These are phyloP conservation scores for Dicyrtoma fusca DNA, from an alignment of 2,888 invertebrate species.

Conservation along the genomic window DNA sequence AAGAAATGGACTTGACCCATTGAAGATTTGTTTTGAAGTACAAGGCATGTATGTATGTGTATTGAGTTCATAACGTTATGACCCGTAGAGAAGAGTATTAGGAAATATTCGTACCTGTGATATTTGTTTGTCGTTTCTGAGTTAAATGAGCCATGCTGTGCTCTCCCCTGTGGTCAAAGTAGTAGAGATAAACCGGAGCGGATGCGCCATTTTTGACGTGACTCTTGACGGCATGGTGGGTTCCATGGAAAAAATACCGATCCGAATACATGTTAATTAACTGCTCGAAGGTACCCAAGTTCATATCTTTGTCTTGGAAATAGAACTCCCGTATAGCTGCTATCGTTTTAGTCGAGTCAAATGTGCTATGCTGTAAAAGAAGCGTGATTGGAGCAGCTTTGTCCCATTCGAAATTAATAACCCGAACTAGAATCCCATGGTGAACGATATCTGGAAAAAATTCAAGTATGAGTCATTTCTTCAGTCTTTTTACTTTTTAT, in stretches of 20 bases:
- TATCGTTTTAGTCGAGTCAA: constrained; percentile 32
- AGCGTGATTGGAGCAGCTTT: constrained; percentile 49
- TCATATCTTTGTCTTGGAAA: constrained; percentile 33
- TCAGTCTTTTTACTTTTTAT: too few species aligned
- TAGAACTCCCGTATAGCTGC: constrained; percentile 42
- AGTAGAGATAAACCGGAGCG: constrained; percentile 44
- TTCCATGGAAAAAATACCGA: constrained; percentile 49
- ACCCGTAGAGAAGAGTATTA: too few species aligned
- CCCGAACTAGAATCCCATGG: constrained; percentile 38
- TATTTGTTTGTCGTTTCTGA: constrained; percentile 35
- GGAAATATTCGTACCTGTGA: constrained; percentile 42
- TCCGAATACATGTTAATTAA: constrained; percentile 52
- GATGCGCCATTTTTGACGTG: constrained; percentile 31
- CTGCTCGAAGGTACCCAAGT: constrained; percentile 24
- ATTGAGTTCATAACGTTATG: too few species aligned
- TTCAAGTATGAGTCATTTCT: not conserved
- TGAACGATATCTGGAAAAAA: constrained; percentile 45
- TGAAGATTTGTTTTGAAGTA: not conserved
- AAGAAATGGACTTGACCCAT: too few species aligned
- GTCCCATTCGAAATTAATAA: constrained; percentile 50
- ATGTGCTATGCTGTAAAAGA: constrained; percentile 33
- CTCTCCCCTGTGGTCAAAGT: constrained; percentile 46
- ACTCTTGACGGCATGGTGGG: constrained; percentile 44
- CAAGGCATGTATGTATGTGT: too few species aligned
- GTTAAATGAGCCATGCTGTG: constrained; percentile 41